These are phyloP conservation scores for Megastigmus dorsalis DNA, from an alignment of 2,888 invertebrate genomes.

Conservation along the genomic window DNA sequence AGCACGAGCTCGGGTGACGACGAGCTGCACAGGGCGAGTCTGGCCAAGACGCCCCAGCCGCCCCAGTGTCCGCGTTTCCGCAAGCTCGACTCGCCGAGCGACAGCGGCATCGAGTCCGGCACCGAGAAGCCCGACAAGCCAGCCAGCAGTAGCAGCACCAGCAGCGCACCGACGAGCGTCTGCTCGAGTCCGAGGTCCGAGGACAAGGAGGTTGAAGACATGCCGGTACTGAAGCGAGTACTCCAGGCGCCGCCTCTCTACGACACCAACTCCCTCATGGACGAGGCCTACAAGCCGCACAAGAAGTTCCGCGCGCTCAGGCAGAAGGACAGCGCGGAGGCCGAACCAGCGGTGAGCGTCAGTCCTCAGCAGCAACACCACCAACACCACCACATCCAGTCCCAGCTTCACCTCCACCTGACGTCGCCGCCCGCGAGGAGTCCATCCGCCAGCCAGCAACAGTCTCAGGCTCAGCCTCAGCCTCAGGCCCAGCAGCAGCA, in stretches of 20 bases:
- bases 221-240: constrained; percentile 95
- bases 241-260: constrained; percentile 94
- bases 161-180: constrained; percentile 81
- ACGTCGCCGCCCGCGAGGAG: constrained; percentile 72
- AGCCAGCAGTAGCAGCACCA: constrained; percentile 78
- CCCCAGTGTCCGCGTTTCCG: constrained; percentile 81
- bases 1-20: constrained; percentile 86
- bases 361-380: constrained; percentile 67
- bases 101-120: constrained; percentile 95
- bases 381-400: constrained; percentile 71
- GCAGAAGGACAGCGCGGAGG: constrained; percentile 86
- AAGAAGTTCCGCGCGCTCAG: constrained; percentile 94
- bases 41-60: constrained; percentile 73
- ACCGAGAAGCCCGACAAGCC: constrained; percentile 88
- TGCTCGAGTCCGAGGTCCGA: constrained; percentile 92
- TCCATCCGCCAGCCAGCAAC: constrained; percentile 77
- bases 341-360: constrained; percentile 79
- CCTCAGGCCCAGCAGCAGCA: constrained; percentile 62
- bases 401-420: constrained; percentile 76
- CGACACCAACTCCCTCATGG: constrained; percentile 93
- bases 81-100: constrained; percentile 92
- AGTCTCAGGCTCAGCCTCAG: constrained; percentile 58
- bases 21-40: constrained; percentile 74
- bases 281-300: constrained; percentile 96
- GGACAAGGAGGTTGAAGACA: constrained; percentile 88